Evolutionary conservation across 2,797 vertebrate genomes (phyloP), one percentile per base, ranked within the genome.

Genomic region (Acanthornis magna): DNA sequence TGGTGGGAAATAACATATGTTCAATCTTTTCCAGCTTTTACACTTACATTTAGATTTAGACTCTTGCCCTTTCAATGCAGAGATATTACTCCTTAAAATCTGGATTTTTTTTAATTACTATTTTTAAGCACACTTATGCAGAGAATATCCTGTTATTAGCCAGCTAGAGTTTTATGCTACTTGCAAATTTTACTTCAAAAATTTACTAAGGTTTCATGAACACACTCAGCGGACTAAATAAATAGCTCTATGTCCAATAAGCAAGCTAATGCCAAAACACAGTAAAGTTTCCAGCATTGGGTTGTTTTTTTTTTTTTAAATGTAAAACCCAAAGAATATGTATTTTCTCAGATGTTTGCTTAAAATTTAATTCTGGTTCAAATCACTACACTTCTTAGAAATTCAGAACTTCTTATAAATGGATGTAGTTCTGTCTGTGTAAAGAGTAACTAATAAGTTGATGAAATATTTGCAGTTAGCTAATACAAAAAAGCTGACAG

Each of bases 1-100:
- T 92, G 93, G 45, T 71, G 90, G 68, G 82, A 93, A 95, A 88
- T 85, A 93, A 89, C 96, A 96, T 81, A 80, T 93, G 67, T 95
- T 94, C 91, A 93, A 85, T 95, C 71, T 96, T 88, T 95, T 97
- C 91, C 89, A 96, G 88, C 75, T 96, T 97, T 97, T 78, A 92
- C 75, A 83, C 81, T 97, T 70, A 42, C 42, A 72, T 91, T 91
- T 73, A 93, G 77, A 87, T 93, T 89, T 83, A 80, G 78, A 91
- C 34, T 95, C 71, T 79, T 84, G 85, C n/a, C 71, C 73, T 96
- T 89, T 88, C 43, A 17, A 89, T 88, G 55, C 72, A 93, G 81
- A 87, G 65, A 91, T 66, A 85, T 38, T 77, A 70, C n/a, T 85
- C 58, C 63, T 91, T 91, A 91, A 89, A 72, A 89, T 95, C 72